Conservation (phyloP, 2,113 vertebrate species). For the Lepisosteus oculatus region DNA sequence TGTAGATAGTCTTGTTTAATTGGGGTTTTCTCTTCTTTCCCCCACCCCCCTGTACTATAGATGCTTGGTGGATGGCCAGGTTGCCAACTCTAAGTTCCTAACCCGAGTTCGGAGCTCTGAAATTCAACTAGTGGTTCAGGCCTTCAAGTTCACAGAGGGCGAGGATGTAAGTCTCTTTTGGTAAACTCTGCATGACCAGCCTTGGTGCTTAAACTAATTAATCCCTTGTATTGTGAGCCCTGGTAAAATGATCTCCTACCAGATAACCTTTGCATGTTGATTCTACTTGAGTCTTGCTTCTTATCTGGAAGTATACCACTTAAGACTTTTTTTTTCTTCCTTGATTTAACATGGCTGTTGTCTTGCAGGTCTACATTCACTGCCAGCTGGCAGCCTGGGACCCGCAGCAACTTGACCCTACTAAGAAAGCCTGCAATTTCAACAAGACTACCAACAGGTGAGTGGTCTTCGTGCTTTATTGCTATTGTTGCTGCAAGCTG, state of each 20-base stretch:
- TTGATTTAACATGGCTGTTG: background rate
- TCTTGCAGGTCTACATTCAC: constrained; percentile 65
- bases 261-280: too few relatives aligned
- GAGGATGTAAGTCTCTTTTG: constrained; percentile 36
- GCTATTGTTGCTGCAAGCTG: background rate
- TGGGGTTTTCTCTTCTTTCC: background rate
- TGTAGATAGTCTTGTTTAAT: too few relatives aligned
- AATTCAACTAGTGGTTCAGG: constrained; percentile 56
- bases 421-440: constrained; percentile 69
- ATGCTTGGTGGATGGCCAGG: constrained; percentile 61
- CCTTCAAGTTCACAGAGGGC: constrained; percentile 52
- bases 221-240: too few relatives aligned
- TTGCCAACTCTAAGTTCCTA: constrained; percentile 53
- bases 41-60: constrained; percentile 30
- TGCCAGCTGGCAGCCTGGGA: constrained; percentile 66
- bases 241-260: too few relatives aligned
- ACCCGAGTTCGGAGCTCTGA: constrained; percentile 50
- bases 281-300: background rate
- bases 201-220: too few relatives aligned
- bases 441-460: constrained; percentile 47
- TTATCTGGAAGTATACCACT: background rate
- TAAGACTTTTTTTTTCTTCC: background rate
- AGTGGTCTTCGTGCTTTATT: background rate
- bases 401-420: constrained; percentile 37
- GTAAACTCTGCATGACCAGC: too few relatives aligned